phyloP scores from a whole-genome alignment of 1,140 invertebrate genomes.

The Eciton burchellii region DNA sequence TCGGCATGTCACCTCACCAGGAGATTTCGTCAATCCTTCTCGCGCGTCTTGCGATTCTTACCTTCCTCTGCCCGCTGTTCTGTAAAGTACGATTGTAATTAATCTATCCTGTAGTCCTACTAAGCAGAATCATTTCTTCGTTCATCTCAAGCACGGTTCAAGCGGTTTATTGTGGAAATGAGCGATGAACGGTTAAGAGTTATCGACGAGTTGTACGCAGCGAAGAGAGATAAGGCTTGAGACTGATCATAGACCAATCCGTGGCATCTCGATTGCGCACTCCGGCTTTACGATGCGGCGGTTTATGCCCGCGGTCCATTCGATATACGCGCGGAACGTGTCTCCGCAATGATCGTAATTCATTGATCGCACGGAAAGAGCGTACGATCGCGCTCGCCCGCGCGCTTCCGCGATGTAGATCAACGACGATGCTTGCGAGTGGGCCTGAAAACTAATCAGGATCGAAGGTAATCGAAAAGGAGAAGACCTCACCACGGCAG shows the following conservation, averaged over 20 bases:
- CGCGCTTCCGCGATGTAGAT: conserved; percentile 59
- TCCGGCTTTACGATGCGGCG: background rate
- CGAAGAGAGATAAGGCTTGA: background rate
- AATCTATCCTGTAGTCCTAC: no score
- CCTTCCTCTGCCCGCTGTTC: no score
- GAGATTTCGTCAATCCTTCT: background rate
- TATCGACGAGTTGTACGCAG: background rate
- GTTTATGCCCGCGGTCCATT: conserved; percentile 26
- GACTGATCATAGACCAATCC: background rate
- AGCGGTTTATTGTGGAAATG: no score
- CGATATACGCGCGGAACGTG: conserved; percentile 27
- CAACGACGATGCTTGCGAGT: conserved; percentile 65
- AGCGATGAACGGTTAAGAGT: background rate
- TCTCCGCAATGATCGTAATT: conserved; percentile 67
- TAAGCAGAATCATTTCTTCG: no score
- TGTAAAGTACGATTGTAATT: no score
- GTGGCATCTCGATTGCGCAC: background rate
- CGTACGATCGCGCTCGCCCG: conserved; percentile 38
- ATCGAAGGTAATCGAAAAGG: conserved; percentile 75
- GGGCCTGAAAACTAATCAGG: conserved; percentile 73
- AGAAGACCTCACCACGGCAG: conserved; percentile 60
- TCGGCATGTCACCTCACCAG: background rate
- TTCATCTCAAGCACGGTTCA: no score
- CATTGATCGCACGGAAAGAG: conserved; percentile 57
- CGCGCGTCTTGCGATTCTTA: background rate